Conservation (phyloP, 2,888 invertebrate genomes). For the Perizoma affinitatum region DNA sequence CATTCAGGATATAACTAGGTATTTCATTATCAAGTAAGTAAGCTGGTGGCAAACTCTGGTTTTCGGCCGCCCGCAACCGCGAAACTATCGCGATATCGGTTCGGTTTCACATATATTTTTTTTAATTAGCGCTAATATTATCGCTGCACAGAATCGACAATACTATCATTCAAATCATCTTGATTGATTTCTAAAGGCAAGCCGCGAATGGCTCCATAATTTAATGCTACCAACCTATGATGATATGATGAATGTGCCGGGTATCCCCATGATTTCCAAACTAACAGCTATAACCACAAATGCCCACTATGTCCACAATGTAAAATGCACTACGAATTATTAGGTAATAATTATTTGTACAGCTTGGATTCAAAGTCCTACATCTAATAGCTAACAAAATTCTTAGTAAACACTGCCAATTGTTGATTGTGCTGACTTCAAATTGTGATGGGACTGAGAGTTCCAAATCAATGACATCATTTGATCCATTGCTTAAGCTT, state of each 20-base stretch:
- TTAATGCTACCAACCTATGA: conserved; percentile 16
- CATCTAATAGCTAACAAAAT: conserved; percentile 78
- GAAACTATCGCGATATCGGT: no score
- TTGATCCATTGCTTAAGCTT: conserved; percentile 53
- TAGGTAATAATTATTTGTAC: conserved; percentile 77
- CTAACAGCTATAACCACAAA: conserved; percentile 74
- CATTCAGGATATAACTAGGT: no score
- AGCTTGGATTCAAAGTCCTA: conserved; percentile 80
- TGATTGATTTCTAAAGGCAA: conserved; percentile 32
- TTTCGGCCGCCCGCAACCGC: no score
- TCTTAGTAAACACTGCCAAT: conserved; percentile 70
- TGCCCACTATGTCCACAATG: conserved; percentile 73
- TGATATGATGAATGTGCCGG: conserved; percentile 21
- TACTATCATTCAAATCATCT: conserved; percentile 36
- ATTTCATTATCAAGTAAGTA: no score
- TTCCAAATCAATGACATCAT: conserved; percentile 44
- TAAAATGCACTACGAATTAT: conserved; percentile 81
- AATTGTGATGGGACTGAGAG: conserved; percentile 51
- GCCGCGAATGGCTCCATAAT: conserved; percentile 23
- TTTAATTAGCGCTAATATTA: no score
- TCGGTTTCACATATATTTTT: no score
- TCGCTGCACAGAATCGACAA: conserved; percentile 9
- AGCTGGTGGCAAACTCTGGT: no score
- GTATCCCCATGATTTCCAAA: conserved; percentile 55
- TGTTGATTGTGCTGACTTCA: conserved; percentile 49